phyloP scores from a whole-genome alignment of 2,113 vertebrate species.

The Patagioenas fasciata region DNA sequence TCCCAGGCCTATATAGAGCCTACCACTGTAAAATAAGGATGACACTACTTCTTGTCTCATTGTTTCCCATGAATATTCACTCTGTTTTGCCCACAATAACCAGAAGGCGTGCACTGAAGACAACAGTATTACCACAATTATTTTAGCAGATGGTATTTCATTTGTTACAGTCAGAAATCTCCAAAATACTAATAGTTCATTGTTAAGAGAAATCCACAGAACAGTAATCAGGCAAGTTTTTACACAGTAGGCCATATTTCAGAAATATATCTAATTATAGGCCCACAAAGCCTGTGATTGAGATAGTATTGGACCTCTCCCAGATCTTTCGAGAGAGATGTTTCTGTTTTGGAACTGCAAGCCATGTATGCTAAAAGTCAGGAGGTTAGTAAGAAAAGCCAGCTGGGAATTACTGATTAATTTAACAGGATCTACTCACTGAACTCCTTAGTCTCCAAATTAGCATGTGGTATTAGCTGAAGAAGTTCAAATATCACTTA shows the following conservation, averaged over 20 bases:
- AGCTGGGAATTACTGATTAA: neutral
- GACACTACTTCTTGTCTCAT: neutral
- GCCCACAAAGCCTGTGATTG: neutral
- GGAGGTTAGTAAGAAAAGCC: neutral
- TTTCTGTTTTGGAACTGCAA: neutral
- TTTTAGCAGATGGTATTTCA: conserved; percentile 5
- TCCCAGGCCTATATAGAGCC: neutral
- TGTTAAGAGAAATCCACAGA: neutral
- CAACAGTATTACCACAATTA: neutral
- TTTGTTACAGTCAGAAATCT: neutral
- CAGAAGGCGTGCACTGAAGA: neutral
- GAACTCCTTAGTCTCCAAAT: neutral
- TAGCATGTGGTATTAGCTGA: neutral
- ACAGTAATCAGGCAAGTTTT: neutral
- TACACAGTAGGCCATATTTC: neutral
- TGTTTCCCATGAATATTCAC: neutral
- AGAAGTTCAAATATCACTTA: neutral
- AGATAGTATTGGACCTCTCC: neutral
- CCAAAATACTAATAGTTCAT: neutral
- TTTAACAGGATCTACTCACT: neutral
- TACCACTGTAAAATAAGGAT: neutral
- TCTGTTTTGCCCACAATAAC: neutral
- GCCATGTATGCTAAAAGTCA: neutral
- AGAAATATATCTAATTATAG: neutral
- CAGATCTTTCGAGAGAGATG: neutral